Evolutionary conservation across 1,140 invertebrate species (phyloP).

Genomic region (Pinna nobilis): DNA sequence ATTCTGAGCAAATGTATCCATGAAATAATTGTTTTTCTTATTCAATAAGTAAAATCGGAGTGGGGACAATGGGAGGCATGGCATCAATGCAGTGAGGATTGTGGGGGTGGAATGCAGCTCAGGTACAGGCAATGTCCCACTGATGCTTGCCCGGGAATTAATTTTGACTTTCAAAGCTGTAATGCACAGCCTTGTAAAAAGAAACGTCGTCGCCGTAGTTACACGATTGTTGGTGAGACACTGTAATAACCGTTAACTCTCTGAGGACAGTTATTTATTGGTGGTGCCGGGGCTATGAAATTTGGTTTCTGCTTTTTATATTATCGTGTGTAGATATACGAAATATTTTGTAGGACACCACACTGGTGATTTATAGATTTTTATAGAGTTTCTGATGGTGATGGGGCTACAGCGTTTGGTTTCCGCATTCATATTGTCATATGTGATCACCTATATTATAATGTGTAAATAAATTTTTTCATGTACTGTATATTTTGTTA

Average conservation of each 20-base stretch:
- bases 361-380: too few species aligned
- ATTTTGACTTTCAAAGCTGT: neutral
- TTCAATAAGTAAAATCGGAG: neutral
- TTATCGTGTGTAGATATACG: too few species aligned
- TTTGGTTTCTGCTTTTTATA: neutral
- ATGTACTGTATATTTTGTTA: too few species aligned
- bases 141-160: neutral
- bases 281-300: neutral
- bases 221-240: neutral
- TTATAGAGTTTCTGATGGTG: too few species aligned
- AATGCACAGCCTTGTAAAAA: neutral
- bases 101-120: slow-evolving; percentile 6
- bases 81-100: slow-evolving; percentile 1
- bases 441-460: too few species aligned
- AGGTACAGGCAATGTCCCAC: neutral
- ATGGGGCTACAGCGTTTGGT: too few species aligned
- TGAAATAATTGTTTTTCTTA: too few species aligned
- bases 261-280: neutral
- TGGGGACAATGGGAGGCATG: neutral
- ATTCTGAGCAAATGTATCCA: too few species aligned
- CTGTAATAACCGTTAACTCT: neutral
- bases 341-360: too few species aligned
- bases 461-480: too few species aligned
- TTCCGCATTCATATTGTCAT: too few species aligned
- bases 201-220: neutral